phyloP scores from a whole-genome alignment of 2,113 vertebrate species.

The Elephas maximus region DNA sequence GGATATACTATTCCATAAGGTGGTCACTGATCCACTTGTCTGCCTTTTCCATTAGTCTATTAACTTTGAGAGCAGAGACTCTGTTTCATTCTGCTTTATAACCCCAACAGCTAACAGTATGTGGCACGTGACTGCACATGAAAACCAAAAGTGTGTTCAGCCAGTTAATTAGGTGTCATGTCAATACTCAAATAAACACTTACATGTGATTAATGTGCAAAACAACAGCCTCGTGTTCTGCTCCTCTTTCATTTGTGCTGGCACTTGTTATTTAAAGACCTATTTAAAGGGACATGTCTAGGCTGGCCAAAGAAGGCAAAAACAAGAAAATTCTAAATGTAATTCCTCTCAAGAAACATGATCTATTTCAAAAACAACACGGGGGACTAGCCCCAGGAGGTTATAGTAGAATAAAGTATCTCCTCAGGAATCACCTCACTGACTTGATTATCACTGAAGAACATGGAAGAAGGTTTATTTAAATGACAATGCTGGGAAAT shows the following conservation, averaged over 20 bases:
- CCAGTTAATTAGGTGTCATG: slow-evolving; percentile 27
- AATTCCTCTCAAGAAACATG: slow-evolving; percentile 50
- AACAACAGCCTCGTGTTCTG: background rate
- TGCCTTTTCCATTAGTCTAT: background rate
- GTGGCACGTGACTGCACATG: background rate
- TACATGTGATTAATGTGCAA: background rate
- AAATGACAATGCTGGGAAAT: slow-evolving; percentile 62
- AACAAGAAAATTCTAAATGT: slow-evolving; percentile 44
- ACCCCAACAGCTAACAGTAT: background rate
- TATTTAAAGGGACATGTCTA: slow-evolving; percentile 3
- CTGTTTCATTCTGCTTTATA: background rate
- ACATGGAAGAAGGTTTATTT: slow-evolving; percentile 2
- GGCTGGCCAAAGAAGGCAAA: slow-evolving; percentile 14
- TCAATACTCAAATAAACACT: slow-evolving; percentile 17
- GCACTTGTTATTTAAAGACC: slow-evolving; percentile 18
- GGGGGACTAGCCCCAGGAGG: background rate
- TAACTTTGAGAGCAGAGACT: background rate
- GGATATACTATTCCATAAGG: too few species aligned
- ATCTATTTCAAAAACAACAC: slow-evolving; percentile 40
- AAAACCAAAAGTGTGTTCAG: background rate
- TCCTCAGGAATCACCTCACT: slow-evolving; percentile 1
- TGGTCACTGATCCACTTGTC: background rate
- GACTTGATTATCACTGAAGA: slow-evolving; percentile 25
- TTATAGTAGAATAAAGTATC: background rate
- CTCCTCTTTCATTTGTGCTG: background rate